A percentile compares a stretch with the other conserved stretches of the same genome.
phyloP scores from a whole-genome alignment of 2,888 invertebrate species.

The Crioceris asparagi region DNA sequence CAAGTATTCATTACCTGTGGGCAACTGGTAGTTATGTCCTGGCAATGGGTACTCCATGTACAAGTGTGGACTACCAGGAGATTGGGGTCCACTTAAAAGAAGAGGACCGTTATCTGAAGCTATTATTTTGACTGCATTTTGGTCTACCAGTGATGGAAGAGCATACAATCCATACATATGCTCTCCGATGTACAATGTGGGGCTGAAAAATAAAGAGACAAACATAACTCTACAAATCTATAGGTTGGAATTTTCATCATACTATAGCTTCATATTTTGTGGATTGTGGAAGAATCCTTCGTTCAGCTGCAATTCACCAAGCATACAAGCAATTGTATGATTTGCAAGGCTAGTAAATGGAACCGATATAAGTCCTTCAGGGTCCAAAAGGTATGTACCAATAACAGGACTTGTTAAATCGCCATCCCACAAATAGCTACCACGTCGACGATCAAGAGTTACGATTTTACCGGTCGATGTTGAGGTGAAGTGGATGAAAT shows the following conservation, averaged over 20 bases:
- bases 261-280: conserved; percentile 44
- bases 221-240: too few species aligned
- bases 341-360: conserved; percentile 87
- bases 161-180: conserved; percentile 82
- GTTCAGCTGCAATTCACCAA: conserved; percentile 30
- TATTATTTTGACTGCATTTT: conserved; percentile 73
- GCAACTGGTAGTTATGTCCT: conserved; percentile 31
- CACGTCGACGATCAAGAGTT: conserved; percentile 73
- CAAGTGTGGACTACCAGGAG: conserved; percentile 26
- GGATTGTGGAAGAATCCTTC: conserved; percentile 35
- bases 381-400: conserved; percentile 70
- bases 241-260: conserved; percentile 26
- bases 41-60: conserved; percentile 31
- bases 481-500: conserved; percentile 79
- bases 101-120: conserved; percentile 55
- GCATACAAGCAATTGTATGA: conserved; percentile 61
- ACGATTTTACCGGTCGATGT: conserved; percentile 80
- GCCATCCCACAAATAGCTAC: conserved; percentile 75
- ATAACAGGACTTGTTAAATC: conserved; percentile 85
- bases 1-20: conserved; percentile 24
- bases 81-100: conserved; percentile 61
- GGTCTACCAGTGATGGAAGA: conserved; percentile 83
- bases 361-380: conserved; percentile 67
- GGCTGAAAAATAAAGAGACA: too few species aligned
- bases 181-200: conserved; percentile 88